These are phyloP conservation scores for Ctenicera cuprea DNA, from an alignment of 2,888 invertebrate species.

Conservation along the genomic window DNA sequence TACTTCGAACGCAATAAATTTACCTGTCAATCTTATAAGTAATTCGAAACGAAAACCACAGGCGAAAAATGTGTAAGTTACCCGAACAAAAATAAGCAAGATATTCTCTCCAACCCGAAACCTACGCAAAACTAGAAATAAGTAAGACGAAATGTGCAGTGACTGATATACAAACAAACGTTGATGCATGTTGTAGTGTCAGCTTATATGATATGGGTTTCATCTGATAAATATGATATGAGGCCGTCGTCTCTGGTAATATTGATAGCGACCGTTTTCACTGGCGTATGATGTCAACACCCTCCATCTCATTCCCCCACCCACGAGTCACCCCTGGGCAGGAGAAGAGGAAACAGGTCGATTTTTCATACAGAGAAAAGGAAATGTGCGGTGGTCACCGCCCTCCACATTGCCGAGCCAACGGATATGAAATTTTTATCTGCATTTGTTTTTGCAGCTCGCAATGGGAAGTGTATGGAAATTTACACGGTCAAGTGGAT, in stretches of 20 bases:
- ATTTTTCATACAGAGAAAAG: slow-evolving; percentile 47
- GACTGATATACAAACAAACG: slow-evolving; percentile 32
- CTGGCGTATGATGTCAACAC: slow-evolving; percentile 40
- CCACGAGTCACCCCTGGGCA: slow-evolving; percentile 30
- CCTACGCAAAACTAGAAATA: background rate
- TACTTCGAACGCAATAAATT: too few species aligned
- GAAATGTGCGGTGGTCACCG: slow-evolving; percentile 16
- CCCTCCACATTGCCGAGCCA: slow-evolving; percentile 1
- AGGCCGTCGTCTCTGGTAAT: slow-evolving; percentile 36
- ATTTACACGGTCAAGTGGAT: slow-evolving; percentile 19
- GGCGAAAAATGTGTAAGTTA: background rate
- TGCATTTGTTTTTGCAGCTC: slow-evolving; percentile 34
- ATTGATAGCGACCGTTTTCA: slow-evolving; percentile 45
- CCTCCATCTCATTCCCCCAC: slow-evolving; percentile 19
- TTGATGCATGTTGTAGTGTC: slow-evolving; percentile 43
- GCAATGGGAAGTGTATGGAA: slow-evolving; percentile 27
- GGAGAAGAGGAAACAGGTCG: slow-evolving; percentile 45
- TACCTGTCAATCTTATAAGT: background rate
- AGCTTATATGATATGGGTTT: slow-evolving; percentile 44
- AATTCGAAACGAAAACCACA: background rate
- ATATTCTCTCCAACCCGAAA: background rate
- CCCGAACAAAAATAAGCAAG: background rate
- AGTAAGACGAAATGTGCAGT: slow-evolving; percentile 31
- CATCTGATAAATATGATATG: slow-evolving; percentile 49
- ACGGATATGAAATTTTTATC: slow-evolving; percentile 46